A percentile compares a stretch with the other conserved stretches of the same genome.
phyloP scores from a whole-genome alignment of 1,140 invertebrate species.

The Stegodyphus dumicola region DNA sequence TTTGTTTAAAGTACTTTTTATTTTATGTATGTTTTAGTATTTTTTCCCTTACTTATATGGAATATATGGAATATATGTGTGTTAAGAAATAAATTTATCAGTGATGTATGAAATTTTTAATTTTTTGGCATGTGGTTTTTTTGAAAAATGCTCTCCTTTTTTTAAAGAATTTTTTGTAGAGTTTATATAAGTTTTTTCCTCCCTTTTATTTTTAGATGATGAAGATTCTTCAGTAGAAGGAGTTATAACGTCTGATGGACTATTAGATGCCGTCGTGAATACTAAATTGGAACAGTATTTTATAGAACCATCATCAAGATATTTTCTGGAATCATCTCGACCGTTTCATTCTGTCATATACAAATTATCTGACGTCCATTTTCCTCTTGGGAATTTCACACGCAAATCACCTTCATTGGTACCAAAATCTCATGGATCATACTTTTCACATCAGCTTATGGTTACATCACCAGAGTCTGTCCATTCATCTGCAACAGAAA shows the following conservation, averaged over 20 bases:
- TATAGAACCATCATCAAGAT: constrained; percentile 85
- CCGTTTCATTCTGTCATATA: constrained; percentile 86
- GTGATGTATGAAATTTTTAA: too few relatives aligned
- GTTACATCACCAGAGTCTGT: not conserved
- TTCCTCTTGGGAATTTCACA: constrained; percentile 68
- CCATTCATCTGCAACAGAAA: not conserved
- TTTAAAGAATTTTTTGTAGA: not conserved
- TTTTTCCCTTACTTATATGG: too few relatives aligned
- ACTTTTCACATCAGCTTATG: not conserved
- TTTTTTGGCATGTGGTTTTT: not conserved
- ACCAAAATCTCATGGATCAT: constrained; percentile 5
- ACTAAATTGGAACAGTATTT: constrained; percentile 83
- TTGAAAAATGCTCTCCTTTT: not conserved
- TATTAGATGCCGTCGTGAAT: constrained; percentile 88
- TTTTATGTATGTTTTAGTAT: too few relatives aligned
- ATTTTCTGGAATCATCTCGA: constrained; percentile 67
- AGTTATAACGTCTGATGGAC: constrained; percentile 84
- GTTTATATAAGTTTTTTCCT: constrained; percentile 8
- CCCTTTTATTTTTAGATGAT: constrained; percentile 78
- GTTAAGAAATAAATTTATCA: too few relatives aligned
- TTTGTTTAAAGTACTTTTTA: too few relatives aligned
- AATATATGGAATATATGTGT: not conserved
- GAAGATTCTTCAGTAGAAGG: constrained; percentile 86
- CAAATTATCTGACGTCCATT: constrained; percentile 80
- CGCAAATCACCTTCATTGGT: constrained; percentile 48